These are phyloP conservation scores for Eremophila alpestris DNA, from an alignment of 2,797 vertebrate genomes.

Conservation along the genomic window DNA sequence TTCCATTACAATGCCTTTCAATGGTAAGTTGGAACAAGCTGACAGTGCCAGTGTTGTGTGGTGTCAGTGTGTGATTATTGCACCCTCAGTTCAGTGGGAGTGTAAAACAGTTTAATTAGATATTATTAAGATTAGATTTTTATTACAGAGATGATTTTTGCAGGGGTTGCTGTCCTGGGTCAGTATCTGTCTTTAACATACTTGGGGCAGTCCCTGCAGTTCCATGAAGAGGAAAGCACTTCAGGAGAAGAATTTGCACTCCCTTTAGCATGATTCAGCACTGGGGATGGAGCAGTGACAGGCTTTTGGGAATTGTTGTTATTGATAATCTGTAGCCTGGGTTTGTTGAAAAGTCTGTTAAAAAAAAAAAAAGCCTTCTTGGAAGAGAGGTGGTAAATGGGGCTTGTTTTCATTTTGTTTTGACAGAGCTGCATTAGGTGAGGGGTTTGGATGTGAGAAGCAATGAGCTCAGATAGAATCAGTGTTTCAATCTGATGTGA, in stretches of 20 bases:
- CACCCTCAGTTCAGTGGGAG: neutral
- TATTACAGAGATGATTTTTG: fast-evolving
- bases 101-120: fast-evolving
- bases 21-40: constrained; percentile 86
- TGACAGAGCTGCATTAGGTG: neutral
- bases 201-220: neutral
- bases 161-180: neutral
- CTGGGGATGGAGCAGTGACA: neutral
- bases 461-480: neutral
- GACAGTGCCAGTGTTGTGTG: neutral
- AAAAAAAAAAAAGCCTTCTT: neutral
- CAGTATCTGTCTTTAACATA: neutral
- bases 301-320: neutral
- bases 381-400: neutral
- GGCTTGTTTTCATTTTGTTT: neutral
- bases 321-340: neutral
- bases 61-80: neutral
- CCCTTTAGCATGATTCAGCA: fast-evolving
- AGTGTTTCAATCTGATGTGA: neutral
- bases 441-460: neutral
- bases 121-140: neutral
- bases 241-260: neutral
- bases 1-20: constrained; percentile 99
- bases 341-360: neutral
- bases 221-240: neutral